These are phyloP conservation scores for Gavia stellata DNA, from an alignment of 2,113 vertebrate genomes.

Conservation along the genomic window DNA sequence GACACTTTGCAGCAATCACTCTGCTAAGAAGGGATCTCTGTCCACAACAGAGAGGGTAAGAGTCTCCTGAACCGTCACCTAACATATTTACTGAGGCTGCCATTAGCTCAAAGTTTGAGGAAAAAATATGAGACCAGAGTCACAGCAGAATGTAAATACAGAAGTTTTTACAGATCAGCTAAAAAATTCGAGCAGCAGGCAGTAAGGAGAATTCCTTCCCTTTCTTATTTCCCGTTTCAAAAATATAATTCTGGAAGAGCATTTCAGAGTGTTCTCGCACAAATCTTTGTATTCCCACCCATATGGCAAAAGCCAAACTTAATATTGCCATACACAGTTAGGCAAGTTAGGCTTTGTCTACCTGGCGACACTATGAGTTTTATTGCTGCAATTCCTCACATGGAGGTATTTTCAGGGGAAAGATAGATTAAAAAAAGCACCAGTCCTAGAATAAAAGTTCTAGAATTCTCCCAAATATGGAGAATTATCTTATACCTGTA, in stretches of 20 bases:
- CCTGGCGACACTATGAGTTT: not conserved
- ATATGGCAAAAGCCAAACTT: not conserved
- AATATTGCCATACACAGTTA: not conserved
- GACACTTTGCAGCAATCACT: not conserved
- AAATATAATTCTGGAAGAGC: not conserved
- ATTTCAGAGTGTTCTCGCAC: not conserved
- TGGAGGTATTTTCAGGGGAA: not conserved
- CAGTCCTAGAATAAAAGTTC: not conserved
- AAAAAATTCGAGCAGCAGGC: not conserved
- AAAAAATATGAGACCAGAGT: not conserved
- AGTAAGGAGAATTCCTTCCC: not conserved
- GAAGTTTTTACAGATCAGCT: not conserved
- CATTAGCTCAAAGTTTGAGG: not conserved
- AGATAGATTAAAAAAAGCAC: not conserved
- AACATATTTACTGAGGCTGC: not conserved
- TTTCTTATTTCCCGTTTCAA: not conserved
- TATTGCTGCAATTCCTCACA: not conserved
- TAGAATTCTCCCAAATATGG: not conserved
- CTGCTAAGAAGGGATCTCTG: not conserved
- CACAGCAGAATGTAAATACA: not conserved
- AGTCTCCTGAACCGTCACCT: not conserved
- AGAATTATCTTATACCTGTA: not conserved
- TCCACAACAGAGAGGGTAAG: not conserved
- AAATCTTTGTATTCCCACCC: not conserved
- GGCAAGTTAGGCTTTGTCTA: not conserved